phyloP scores from a whole-genome alignment of 1,140 invertebrate genomes.

The Drosophila hydei region DNA sequence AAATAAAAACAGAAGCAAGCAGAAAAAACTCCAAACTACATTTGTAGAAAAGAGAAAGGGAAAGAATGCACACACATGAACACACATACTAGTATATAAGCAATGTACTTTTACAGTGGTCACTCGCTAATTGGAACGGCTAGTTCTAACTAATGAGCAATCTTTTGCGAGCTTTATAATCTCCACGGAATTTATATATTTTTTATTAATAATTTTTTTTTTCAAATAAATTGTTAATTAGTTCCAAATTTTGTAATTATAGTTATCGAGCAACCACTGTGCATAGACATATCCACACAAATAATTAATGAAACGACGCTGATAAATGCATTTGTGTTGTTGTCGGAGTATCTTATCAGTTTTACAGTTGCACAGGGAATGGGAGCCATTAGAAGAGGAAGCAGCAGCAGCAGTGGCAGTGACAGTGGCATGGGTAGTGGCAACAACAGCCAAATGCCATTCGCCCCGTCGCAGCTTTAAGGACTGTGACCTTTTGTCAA shows the following conservation, averaged over 20 bases:
- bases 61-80: not conserved
- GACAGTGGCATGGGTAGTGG: not conserved
- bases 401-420: not conserved
- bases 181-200: not conserved
- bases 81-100: not conserved
- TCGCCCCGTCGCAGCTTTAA: conserved; percentile 57
- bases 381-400: conserved; percentile 6
- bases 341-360: conserved; percentile 51
- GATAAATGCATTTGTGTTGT: conserved; percentile 49
- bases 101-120: conserved; percentile 2
- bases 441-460: conserved; percentile 27
- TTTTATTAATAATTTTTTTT: not conserved
- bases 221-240: not conserved
- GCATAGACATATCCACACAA: conserved; percentile 1
- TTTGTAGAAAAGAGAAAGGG: conserved; percentile 26
- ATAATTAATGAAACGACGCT: conserved; percentile 54
- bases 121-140: not conserved
- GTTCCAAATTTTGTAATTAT: not conserved
- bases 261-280: not conserved
- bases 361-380: conserved; percentile 10
- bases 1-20: conserved; percentile 3
- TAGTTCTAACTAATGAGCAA: not conserved
- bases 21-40: conserved; percentile 46
- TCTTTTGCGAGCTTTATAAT: not conserved
- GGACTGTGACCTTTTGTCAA: conserved; percentile 73